phyloP scores from a whole-genome alignment of 2,888 invertebrate species.

The Tineola bisselliella region DNA sequence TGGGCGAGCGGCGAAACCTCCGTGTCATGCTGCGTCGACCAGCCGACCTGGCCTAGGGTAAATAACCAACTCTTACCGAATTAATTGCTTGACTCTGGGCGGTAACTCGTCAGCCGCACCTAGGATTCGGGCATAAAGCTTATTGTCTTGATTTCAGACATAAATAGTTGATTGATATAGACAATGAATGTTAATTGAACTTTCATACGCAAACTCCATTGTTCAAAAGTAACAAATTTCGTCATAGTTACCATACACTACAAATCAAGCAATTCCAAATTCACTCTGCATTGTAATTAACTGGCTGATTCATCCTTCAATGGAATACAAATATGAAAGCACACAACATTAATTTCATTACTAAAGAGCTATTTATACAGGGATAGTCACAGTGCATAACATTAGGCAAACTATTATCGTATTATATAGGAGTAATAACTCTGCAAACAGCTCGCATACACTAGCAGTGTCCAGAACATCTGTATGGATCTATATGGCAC shows the following conservation, averaged over 20 bases:
- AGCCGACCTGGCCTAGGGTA: slow-evolving; percentile 29
- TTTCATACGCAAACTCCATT: not conserved
- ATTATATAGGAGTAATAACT: not conserved
- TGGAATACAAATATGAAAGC: no score
- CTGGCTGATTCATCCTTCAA: no score
- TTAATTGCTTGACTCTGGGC: slow-evolving; percentile 61
- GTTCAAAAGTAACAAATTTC: not conserved
- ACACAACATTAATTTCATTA: no score
- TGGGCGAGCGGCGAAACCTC: slow-evolving; percentile 43
- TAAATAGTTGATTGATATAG: not conserved
- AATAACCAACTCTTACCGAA: slow-evolving; percentile 53
- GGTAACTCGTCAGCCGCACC: slow-evolving; percentile 47
- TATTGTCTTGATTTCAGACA: slow-evolving; percentile 2
- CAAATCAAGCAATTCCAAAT: no score
- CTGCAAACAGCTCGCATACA: not conserved
- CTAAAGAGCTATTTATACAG: no score
- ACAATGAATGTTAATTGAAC: slow-evolving; percentile 5
- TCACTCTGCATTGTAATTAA: no score
- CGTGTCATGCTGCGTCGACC: slow-evolving; percentile 49
- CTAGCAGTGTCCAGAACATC: slow-evolving; percentile 32
- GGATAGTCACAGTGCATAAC: no score
- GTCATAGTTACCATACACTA: not conserved
- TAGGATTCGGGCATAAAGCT: slow-evolving; percentile 7
- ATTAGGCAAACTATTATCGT: not conserved
- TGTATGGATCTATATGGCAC: slow-evolving; percentile 55